phyloP scores from a whole-genome alignment of 2,113 vertebrate genomes.

The Hymenochirus boettgeri region DNA sequence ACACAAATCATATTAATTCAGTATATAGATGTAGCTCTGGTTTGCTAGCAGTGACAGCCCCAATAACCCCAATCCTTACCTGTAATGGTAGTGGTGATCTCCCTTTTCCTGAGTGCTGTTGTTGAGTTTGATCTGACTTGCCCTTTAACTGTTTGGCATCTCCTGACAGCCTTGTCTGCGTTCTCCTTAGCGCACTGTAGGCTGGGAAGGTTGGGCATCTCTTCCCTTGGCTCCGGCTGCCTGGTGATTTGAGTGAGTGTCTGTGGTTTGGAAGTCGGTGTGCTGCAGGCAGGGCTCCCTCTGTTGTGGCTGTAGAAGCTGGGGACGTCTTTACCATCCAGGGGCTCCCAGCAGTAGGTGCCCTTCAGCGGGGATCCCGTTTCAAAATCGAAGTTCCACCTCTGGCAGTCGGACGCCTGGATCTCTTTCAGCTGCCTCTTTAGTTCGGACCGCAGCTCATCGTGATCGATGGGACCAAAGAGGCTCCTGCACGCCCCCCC shows the following conservation, averaged over 20 bases:
- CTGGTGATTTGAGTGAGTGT: background rate
- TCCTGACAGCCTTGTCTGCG: slow-evolving; percentile 18
- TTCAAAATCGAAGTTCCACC: slow-evolving; percentile 42
- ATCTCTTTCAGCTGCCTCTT: slow-evolving; percentile 38
- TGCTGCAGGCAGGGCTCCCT: background rate
- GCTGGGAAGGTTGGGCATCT: background rate
- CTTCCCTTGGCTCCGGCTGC: background rate
- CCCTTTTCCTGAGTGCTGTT: slow-evolving; percentile 8
- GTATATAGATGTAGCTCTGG: no score
- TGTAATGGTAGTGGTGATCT: slow-evolving; percentile 17
- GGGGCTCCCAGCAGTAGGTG: slow-evolving; percentile 30
- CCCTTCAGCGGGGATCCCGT: slow-evolving; percentile 27
- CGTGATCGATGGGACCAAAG: slow-evolving; percentile 38
- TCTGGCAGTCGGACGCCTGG: slow-evolving; percentile 34
- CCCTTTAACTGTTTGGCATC: slow-evolving; percentile 24
- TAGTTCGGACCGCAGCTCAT: slow-evolving; percentile 30
- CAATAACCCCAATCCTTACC: no score
- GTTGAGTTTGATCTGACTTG: background rate
- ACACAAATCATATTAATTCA: no score
- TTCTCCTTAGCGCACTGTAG: slow-evolving; percentile 17
- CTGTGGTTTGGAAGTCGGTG: background rate
- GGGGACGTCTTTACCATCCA: slow-evolving; percentile 26
- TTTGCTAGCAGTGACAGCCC: no score
- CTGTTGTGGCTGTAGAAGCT: slow-evolving; percentile 29
- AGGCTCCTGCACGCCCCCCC: slow-evolving; percentile 30